Evolutionary conservation across 2,888 invertebrate genomes (phyloP).

Genomic region (Helicoverpa assulta): DNA sequence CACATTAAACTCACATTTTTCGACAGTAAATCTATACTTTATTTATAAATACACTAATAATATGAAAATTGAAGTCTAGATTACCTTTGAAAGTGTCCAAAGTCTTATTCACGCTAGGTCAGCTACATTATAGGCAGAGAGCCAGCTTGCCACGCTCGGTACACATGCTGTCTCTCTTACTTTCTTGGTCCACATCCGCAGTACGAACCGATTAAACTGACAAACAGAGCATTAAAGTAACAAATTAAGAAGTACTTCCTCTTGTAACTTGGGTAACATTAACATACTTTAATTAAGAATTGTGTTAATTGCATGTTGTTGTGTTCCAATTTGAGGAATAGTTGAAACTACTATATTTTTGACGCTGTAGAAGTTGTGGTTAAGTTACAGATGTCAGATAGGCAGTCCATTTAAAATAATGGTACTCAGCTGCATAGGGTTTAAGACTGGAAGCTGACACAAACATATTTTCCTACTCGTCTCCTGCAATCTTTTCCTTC

Average conservation of each 20-base stretch:
- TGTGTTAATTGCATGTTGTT: neutral
- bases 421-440: no score
- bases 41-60: slow-evolving; percentile 3
- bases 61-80: slow-evolving; percentile 11
- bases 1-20: slow-evolving; percentile 28
- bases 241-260: slow-evolving; percentile 23
- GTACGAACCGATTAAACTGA: slow-evolving; percentile 21
- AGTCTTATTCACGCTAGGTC: slow-evolving; percentile 32
- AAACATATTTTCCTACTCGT: no score
- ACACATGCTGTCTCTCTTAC: slow-evolving; percentile 36
- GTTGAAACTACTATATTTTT: neutral
- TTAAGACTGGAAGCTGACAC: no score
- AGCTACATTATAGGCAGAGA: slow-evolving; percentile 14
- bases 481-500: no score
- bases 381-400: no score
- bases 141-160: slow-evolving; percentile 21
- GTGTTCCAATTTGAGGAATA: neutral
- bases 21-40: neutral
- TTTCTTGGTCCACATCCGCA: slow-evolving; percentile 48
- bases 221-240: slow-evolving; percentile 42
- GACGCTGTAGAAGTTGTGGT: no score
- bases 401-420: no score
- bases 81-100: slow-evolving; percentile 29
- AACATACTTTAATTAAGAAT: neutral
- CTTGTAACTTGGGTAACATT: neutral